phyloP scores from a whole-genome alignment of 53 echinoderm and acorn worm species.

The Paracentrotus lividus region DNA sequence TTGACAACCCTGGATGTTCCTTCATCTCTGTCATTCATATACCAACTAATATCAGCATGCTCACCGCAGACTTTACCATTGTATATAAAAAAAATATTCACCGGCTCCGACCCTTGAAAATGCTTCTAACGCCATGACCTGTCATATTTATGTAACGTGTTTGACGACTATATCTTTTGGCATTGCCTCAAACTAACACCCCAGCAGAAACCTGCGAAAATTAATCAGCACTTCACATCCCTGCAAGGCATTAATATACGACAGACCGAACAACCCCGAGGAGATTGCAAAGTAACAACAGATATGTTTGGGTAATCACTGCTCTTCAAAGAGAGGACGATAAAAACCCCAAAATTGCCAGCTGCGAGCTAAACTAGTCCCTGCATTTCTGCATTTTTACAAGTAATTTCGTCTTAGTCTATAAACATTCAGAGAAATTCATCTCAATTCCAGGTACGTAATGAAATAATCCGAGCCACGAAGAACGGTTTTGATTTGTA shows the following conservation, averaged over 20 bases:
- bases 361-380: constrained; percentile 8
- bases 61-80: too few relatives aligned
- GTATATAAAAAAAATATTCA: too few relatives aligned
- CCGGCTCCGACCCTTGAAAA: background rate
- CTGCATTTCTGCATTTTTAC: background rate
- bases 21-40: too few relatives aligned
- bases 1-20: too few relatives aligned
- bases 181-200: background rate
- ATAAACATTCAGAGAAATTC: background rate
- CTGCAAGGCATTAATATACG: background rate
- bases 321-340: background rate
- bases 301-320: background rate
- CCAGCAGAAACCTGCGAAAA: constrained; percentile 2
- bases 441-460: background rate
- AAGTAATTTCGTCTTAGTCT: background rate
- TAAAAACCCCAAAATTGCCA: background rate
- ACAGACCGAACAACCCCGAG: background rate
- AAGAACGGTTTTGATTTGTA: background rate
- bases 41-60: too few relatives aligned
- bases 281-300: background rate
- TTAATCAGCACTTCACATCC: background rate
- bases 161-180: background rate
- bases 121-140: background rate
- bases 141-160: constrained; percentile 11
- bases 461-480: background rate